These are phyloP conservation scores for Pelmatolapia mariae DNA, from an alignment of 2,113 vertebrate species.

Conservation along the genomic window DNA sequence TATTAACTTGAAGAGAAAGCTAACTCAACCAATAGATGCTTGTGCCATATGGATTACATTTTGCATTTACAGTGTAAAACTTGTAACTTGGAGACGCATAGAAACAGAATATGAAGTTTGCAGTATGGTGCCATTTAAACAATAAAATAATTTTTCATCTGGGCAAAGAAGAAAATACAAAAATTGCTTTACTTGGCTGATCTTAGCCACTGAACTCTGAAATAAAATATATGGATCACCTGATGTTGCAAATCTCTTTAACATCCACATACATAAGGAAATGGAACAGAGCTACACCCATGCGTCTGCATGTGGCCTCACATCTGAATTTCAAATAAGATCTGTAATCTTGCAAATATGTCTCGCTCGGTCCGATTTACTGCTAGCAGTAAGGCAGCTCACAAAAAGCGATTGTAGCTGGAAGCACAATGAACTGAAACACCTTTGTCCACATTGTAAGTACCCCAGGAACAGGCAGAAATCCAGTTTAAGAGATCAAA, in stretches of 20 bases:
- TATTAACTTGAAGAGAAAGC: not conserved
- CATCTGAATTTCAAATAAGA: constrained; percentile 32
- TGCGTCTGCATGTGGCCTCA: not conserved
- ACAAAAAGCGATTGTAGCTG: not conserved
- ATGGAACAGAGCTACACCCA: not conserved
- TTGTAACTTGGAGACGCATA: rapidly evolving
- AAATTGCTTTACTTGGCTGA: not conserved
- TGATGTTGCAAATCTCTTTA: not conserved
- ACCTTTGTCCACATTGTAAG: not conserved
- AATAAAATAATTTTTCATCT: not conserved
- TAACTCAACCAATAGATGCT: not conserved
- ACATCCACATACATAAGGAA: not conserved
- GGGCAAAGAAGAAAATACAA: not conserved
- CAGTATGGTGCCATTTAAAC: not conserved
- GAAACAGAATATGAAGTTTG: not conserved
- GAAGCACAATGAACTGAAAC: not conserved
- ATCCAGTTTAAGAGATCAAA: not conserved
- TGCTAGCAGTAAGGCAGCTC: not conserved
- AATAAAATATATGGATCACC: not conserved
- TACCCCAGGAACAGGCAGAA: not conserved
- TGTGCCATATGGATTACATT: rapidly evolving
- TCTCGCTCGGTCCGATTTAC: not conserved
- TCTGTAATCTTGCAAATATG: not conserved
- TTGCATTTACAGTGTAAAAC: rapidly evolving
- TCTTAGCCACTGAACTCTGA: rapidly evolving